Base-by-base conservation (phyloP, 1,140 invertebrate genomes). In the Heliconius congener region DNA sequence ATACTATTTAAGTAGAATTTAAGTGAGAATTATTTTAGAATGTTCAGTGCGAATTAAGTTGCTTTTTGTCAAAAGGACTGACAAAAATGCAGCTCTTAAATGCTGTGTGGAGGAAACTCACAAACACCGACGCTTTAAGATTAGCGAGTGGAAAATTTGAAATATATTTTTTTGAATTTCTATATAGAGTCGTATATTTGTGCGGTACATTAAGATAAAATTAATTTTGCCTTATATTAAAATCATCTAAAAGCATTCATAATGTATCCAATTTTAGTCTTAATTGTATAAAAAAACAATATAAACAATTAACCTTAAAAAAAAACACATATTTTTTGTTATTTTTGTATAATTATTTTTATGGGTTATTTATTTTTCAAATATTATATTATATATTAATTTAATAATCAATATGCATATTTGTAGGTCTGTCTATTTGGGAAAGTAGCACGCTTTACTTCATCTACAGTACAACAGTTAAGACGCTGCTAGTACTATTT, bases 121-220 rank as follows among this genome's bases (percentile, higher is more conserved):
- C 88, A 9, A 79, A 87, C 39, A 91, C 87, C 19, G 77, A 86
- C 60, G 88, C 88, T 23, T 50, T 92, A 50, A 78, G 87, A 72
- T 77, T 82, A 74, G 85, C 86, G 18, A 89, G 85, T 57, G 90
- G 88, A 66, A 50, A 82, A 74, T 73, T 85, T 18, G 90, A 92
- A 73, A 87, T 79, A 23, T 55, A 78, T 30, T 92, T 90, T 81
- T 92, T 91, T 79, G 88, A 90, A 60, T 81, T 80, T 50, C 77
- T 88, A 1, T 92, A 92, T 74, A 84, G 90, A 76, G 78, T 89
- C 23, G 55, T 83, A 9, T 92, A 92, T 80, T 75, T 92, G 8
- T 80, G 82, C 83, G 90, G 90, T 92, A 85, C 60, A 74, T 73
- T 57, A 9, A 57, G 4, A 37, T 66, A 16, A 60, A 13, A 66